Base-by-base conservation (phyloP, 2,797 vertebrate genomes). In the Crocodylus rhombifer region DNA sequence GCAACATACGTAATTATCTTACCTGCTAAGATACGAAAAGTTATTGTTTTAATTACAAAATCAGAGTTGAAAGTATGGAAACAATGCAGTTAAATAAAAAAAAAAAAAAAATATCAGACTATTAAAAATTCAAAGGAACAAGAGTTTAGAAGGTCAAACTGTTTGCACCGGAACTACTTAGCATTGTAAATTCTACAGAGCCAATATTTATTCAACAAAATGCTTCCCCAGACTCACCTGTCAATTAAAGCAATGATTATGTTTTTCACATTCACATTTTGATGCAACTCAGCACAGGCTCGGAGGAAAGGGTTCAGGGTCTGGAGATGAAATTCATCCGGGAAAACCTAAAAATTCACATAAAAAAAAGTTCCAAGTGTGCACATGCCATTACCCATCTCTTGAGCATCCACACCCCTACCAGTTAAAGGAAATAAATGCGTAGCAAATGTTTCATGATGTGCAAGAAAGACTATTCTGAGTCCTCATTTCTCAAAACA, bases 221-320 rank as follows among this genome's bases (percentile, higher is more conserved):
- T 61, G 13, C 89, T 90, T 92, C 89, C 81, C 58, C 62, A 16
- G 58, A 95, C 98, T 84, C 97, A 99, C 99, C 99, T 99, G 98
- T 99, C 99, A 92, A 99, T 99, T 95, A 99, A 99, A 96, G 99
- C 99, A 86, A 99, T 99, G 96, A 99, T 99, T 95, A 99, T 99
- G 97, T 99, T 99, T 98, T 99, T 99, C 91, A 99, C 99, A 61
- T 99, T 99, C 96, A 99, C 99, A 62, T 99, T 99, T 97, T 99
- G 99, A 96, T 99, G 99, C 79, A 99, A 98, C 91, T 99, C 99
- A 17, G 99, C 99, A 97, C 99, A 99, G 61, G 99, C 98, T 82
- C 99, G 98, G 91, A 99, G 98, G 97, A 99, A 99, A 57, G 99
- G 99, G 97, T 99, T 99, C 97, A 99, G 96, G 7, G 99, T 99